A percentile compares a stretch with the other conserved stretches of the same genome.
These are phyloP conservation scores for Grammomys surdaster DNA, from an alignment of 2,113 vertebrate genomes.

Conservation along the genomic window DNA sequence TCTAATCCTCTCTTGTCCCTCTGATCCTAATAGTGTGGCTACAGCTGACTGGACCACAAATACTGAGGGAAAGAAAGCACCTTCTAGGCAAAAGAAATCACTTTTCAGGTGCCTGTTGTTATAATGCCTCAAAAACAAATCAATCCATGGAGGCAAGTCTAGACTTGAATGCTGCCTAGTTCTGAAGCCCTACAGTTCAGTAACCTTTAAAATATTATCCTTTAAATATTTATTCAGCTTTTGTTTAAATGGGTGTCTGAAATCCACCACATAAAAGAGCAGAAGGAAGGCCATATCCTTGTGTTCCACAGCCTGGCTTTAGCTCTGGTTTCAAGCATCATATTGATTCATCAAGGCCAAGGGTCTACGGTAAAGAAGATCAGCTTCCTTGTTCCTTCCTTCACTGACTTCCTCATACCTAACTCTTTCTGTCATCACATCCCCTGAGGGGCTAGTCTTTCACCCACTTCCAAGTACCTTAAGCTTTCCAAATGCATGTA, in stretches of 20 bases:
- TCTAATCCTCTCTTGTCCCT: background rate
- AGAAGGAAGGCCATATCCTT: constrained; percentile 13
- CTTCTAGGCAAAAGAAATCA: constrained; percentile 22
- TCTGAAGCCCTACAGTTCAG: background rate
- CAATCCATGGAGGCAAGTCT: background rate
- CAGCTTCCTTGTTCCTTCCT: background rate
- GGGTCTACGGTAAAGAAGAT: background rate
- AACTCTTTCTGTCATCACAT: too few relatives aligned
- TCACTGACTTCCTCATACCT: background rate
- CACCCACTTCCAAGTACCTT: background rate
- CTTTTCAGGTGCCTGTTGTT: background rate
- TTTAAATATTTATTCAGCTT: constrained; percentile 66
- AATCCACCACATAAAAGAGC: constrained; percentile 16
- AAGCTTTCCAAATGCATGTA: background rate
- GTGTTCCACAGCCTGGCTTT: background rate
- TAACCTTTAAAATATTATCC: constrained; percentile 25
- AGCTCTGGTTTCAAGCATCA: constrained; percentile 21
- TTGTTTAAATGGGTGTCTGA: constrained; percentile 51
- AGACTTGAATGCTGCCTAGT: background rate
- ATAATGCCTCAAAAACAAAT: background rate
- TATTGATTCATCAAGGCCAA: background rate
- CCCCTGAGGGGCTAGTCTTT: accelerated
- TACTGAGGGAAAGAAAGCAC: background rate
- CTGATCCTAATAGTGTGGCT: background rate
- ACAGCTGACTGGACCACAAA: background rate